Conservation (phyloP, 1,140 invertebrate genomes). For the Hermetia illucens region DNA sequence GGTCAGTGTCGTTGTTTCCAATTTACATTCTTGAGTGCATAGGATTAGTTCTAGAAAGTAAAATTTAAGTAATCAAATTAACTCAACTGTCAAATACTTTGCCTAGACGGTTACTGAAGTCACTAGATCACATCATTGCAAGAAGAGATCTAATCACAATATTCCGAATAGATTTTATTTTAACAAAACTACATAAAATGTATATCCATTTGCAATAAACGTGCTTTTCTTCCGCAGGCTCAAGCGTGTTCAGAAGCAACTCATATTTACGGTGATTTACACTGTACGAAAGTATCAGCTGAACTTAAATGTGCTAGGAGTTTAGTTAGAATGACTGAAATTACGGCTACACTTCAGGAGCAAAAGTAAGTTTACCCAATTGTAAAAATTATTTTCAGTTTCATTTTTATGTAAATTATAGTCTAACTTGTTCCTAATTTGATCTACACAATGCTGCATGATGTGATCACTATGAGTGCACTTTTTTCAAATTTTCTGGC, state of each 20-base stretch:
- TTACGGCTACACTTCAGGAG: constrained; percentile 91
- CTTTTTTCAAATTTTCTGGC: too few species aligned
- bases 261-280: constrained; percentile 68
- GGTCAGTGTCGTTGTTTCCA: constrained; percentile 36
- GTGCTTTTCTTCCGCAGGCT: constrained; percentile 38
- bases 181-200: too few species aligned
- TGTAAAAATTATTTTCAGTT: too few species aligned
- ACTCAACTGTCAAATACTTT: not conserved
- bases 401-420: too few species aligned
- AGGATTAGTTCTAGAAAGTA: too few species aligned
- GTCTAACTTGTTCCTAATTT: too few species aligned
- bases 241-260: constrained; percentile 74
- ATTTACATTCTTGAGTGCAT: not conserved
- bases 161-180: too few species aligned
- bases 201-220: not conserved
- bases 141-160: too few species aligned
- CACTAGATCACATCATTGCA: too few species aligned
- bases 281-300: constrained; percentile 84
- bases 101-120: not conserved
- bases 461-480: too few species aligned
- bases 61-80: too few species aligned
- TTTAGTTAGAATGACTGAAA: constrained; percentile 86
- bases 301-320: constrained; percentile 90
- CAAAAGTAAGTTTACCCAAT: constrained; percentile 63
- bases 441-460: too few species aligned